Conservation (phyloP, 2,797 vertebrate species). For the Muraenolepis orangiensis region DNA sequence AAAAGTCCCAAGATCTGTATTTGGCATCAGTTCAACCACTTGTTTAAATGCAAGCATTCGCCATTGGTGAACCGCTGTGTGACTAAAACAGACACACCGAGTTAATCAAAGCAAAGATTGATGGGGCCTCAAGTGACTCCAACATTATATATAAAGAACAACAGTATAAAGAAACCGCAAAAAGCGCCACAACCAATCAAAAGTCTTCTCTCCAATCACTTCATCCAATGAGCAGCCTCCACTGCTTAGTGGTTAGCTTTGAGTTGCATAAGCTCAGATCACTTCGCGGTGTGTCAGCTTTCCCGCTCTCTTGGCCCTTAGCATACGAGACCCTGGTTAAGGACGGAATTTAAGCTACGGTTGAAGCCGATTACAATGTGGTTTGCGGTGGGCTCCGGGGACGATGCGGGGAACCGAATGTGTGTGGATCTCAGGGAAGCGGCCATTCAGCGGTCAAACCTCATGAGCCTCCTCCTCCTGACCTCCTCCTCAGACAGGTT, state of each 20-base stretch:
- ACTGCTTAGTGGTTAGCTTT: not conserved
- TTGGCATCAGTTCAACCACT: not conserved
- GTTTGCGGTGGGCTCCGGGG: not conserved
- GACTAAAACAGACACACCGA: not conserved
- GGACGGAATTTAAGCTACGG: too few relatives aligned
- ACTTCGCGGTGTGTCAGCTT: not conserved
- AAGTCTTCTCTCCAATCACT: not conserved
- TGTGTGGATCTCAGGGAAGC: not conserved
- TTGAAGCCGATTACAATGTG: not conserved
- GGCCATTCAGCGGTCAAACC: slow-evolving; percentile 60
- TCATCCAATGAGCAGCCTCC: not conserved
- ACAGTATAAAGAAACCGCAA: too few relatives aligned
- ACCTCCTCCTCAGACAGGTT: slow-evolving; percentile 49
- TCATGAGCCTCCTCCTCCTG: slow-evolving; percentile 60
- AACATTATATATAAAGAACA: not conserved
- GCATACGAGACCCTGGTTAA: not conserved
- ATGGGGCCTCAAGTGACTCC: not conserved
- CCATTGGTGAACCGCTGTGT: not conserved
- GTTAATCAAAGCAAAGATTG: not conserved
- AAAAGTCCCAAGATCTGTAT: not conserved
- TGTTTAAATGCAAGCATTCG: not conserved
- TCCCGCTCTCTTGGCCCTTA: too few relatives aligned
- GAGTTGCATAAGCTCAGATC: not conserved
- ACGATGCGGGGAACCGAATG: not conserved
- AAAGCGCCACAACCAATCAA: too few relatives aligned